Evolutionary conservation across 2,797 vertebrate genomes (phyloP).

Genomic region (Nyctibius grandis): DNA sequence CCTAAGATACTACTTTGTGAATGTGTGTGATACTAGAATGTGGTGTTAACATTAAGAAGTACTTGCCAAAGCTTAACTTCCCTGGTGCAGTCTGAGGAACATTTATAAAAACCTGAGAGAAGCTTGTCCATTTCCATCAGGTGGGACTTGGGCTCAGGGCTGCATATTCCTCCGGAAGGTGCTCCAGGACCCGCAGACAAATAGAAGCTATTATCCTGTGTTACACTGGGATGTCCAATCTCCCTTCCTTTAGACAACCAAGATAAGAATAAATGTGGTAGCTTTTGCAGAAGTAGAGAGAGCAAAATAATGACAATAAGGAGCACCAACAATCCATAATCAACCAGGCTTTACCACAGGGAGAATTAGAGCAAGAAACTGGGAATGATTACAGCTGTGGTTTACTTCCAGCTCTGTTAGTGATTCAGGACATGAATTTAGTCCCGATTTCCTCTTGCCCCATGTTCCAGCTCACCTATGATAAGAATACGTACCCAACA

Average conservation of each 20-base stretch:
- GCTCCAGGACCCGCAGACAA: background rate
- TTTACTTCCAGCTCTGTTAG: background rate
- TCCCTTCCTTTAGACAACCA: background rate
- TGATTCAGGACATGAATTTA: background rate
- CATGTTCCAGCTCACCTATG: background rate
- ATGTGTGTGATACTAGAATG: background rate
- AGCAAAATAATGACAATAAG: background rate
- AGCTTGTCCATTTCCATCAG: background rate
- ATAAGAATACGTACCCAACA: background rate
- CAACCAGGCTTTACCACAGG: background rate
- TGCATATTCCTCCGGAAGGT: background rate
- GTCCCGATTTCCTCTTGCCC: background rate
- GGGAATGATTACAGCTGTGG: background rate
- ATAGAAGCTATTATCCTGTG: background rate
- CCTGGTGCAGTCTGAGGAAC: background rate
- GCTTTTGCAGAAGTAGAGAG: background rate
- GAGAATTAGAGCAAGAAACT: background rate
- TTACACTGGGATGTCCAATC: background rate
- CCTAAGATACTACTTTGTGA: background rate
- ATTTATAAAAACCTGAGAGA: background rate
- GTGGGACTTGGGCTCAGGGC: background rate
- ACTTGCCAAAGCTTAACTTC: background rate
- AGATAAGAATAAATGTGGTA: background rate
- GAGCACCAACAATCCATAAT: background rate
- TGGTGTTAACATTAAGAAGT: background rate